phyloP scores from a whole-genome alignment of 2,888 invertebrate species.

The Meta bourneti region DNA sequence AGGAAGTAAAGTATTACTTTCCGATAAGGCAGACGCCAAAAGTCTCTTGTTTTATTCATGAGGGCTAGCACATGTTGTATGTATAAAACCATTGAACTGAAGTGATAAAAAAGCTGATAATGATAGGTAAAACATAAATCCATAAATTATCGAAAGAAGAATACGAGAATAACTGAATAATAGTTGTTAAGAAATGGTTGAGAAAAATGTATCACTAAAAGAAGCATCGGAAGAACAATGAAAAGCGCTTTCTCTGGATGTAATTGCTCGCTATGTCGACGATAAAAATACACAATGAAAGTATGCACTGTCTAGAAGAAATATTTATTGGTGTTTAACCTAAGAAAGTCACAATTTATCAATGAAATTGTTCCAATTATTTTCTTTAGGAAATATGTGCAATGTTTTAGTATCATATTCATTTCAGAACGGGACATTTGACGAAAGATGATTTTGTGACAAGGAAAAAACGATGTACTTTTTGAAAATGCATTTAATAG shows the following conservation, averaged over 20 bases:
- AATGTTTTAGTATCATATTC: too few relatives aligned
- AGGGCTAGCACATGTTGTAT: slow-evolving; percentile 27
- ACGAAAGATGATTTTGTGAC: too few relatives aligned
- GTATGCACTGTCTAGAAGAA: not conserved
- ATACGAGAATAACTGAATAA: slow-evolving; percentile 18
- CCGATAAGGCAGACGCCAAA: slow-evolving; percentile 22
- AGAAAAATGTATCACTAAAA: slow-evolving; percentile 27
- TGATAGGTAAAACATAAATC: slow-evolving; percentile 55
- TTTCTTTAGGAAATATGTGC: too few relatives aligned
- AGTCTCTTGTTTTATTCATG: slow-evolving; percentile 46
- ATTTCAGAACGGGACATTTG: too few relatives aligned
- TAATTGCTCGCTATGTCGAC: slow-evolving; percentile 14
- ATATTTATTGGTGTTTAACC: slow-evolving; percentile 3
- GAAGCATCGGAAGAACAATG: slow-evolving; percentile 3
- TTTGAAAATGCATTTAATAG: too few relatives aligned
- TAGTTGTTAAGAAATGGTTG: slow-evolving; percentile 15
- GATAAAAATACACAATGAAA: slow-evolving; percentile 7
- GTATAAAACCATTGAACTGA: slow-evolving; percentile 33
- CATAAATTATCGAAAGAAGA: slow-evolving; percentile 40
- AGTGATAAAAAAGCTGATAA: slow-evolving; percentile 44
- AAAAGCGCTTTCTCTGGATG: slow-evolving; percentile 10
- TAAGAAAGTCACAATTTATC: slow-evolving; percentile 13
- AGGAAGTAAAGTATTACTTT: slow-evolving; percentile 43
- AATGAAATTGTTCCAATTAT: too few relatives aligned
- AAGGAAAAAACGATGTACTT: too few relatives aligned